Base-by-base conservation (phyloP, 2,113 vertebrate genomes). In the Amphiprion ocellaris region DNA sequence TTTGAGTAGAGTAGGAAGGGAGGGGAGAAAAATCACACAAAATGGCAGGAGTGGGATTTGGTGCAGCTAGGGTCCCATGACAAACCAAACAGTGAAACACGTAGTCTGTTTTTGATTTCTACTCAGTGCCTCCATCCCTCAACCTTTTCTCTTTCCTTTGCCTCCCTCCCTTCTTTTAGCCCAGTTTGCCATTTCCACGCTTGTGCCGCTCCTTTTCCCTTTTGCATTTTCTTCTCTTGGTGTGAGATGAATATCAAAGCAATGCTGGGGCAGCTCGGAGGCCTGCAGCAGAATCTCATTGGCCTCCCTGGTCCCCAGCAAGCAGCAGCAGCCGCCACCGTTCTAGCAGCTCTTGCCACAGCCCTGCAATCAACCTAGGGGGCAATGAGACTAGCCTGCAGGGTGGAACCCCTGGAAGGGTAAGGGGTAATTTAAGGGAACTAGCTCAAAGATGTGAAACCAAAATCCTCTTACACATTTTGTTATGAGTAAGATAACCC, bases 191-290 rank as follows among this genome's bases (percentile, higher is more conserved):
- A 90, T 94, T 95, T 93, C 92, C 89, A 90, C 84, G 88, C 94
- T 94, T 94, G 90, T 88, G 92, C 83, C 61, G 77, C 72, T 69
- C 69, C 81, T 88, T 92, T 86, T 83, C 94, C 93, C 92, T 92
- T 92, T 92, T 95, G 92, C 93, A 94, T 96, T 96, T 96, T 95
- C 95, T 95, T 95, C 94, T 94, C 94, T 93, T 95, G 93, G 93
- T 96, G 95, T 96, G 95, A 96, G 94, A 95, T 86, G 93, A 95
- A 96, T 97, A 97, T 96, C 95, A 97, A 97, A 97, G 95, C 92
- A 93, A 93, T 84, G 87, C 71, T 86, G 77, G 91, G 89, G 91
- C 93, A 93, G 91, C 94, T 94, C 91, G 91, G 95, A 94, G 94
- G 94, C 93, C 93, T 95, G 93, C 92, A 96, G 95, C 95, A 92